A percentile compares a stretch with the other conserved stretches of the same genome.
These are phyloP conservation scores for Phasia obesa DNA, from an alignment of 2,888 invertebrate genomes.

Conservation along the genomic window DNA sequence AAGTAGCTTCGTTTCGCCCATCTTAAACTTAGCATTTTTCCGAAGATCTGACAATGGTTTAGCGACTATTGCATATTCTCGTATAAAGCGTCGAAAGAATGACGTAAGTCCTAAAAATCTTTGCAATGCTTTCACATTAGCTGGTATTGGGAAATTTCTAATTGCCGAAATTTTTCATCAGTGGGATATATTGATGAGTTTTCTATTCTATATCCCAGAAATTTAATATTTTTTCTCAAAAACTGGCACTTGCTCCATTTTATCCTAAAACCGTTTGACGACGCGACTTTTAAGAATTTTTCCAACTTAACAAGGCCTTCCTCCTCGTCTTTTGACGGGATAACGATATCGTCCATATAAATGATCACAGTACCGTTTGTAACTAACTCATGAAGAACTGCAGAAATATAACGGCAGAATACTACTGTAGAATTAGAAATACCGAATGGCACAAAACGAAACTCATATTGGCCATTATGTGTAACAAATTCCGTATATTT, in stretches of 20 bases:
- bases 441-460: conserved; percentile 70
- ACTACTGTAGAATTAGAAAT: conserved; percentile 70
- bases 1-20: conserved; percentile 49
- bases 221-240: conserved; percentile 53
- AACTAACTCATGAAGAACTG: conserved; percentile 60
- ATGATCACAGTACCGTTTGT: conserved; percentile 38
- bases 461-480: conserved; percentile 72
- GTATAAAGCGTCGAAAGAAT: conserved; percentile 65
- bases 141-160: conserved; percentile 57
- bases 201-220: conserved; percentile 63
- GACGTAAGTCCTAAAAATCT: conserved; percentile 67
- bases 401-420: conserved; percentile 63
- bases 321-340: conserved; percentile 56
- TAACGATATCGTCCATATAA: conserved; percentile 70
- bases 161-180: conserved; percentile 32
- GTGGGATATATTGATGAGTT: conserved; percentile 43
- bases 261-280: conserved; percentile 1
- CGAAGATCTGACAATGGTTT: conserved; percentile 62
- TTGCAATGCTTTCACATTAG: conserved; percentile 48
- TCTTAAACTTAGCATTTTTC: conserved; percentile 70
- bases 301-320: conserved; percentile 36
- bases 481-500: conserved; percentile 74
- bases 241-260: conserved; percentile 70
- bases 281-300: conserved; percentile 11
- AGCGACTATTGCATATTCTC: conserved; percentile 46